phyloP scores from a whole-genome alignment of 2,888 invertebrate species.

The Ischnura elegans region DNA sequence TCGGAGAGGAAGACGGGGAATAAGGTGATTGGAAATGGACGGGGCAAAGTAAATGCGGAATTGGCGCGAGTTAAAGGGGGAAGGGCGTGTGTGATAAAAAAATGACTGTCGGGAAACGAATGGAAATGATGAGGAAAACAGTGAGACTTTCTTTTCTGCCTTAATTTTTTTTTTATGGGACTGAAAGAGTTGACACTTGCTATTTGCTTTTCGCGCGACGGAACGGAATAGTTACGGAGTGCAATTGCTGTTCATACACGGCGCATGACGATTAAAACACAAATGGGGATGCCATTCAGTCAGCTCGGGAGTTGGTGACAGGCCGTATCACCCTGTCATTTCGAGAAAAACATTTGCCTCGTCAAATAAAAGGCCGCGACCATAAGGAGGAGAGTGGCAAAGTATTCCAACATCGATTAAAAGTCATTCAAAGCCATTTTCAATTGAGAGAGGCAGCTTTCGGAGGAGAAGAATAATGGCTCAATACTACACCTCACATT shows the following conservation, averaged over 20 bases:
- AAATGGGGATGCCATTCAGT: not conserved
- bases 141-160: no score
- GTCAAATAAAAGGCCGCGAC: not conserved
- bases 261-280: not conserved
- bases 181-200: constrained; percentile 6
- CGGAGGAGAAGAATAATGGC: no score
- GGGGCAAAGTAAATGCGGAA: not conserved
- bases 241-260: not conserved
- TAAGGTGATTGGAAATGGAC: constrained; percentile 1
- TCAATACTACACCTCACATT: not conserved
- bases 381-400: no score
- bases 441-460: no score
- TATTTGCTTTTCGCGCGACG: not conserved
- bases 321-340: not conserved
- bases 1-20: constrained; percentile 25
- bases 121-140: constrained; percentile 23
- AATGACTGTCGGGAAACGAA: not conserved
- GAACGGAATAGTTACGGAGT: not conserved
- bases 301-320: not conserved
- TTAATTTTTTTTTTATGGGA: not conserved
- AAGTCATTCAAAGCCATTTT: no score
- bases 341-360: not conserved
- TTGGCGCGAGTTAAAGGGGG: not conserved
- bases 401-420: no score
- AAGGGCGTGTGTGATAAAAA: not conserved